Evolutionary conservation across 1,140 invertebrate genomes (phyloP), one percentile per base, ranked within the genome.

Genomic region (Heliconius himera): DNA sequence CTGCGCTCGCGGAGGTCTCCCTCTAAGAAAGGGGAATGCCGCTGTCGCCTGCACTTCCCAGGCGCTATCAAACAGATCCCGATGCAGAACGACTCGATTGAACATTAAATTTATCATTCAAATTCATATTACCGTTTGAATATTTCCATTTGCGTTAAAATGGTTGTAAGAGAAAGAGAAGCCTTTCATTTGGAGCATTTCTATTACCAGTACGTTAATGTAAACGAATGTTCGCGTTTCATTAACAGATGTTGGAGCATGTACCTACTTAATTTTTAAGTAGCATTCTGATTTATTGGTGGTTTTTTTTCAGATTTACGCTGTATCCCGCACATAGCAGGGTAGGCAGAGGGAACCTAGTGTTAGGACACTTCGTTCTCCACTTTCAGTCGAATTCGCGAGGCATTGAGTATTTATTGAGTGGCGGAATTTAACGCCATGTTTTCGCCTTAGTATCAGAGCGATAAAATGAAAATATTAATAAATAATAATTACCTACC

Each of bases 91-190:
- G n/a, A 26, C 11, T 66, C 60, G 60, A 66, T 66, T 66, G 22
- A 26, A 66, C 60, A 66, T 66, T 66, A 29, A 66, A 66, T 66
- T 66, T 66, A 66, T 66, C 60, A 66, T 66, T 66, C 26, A 66
- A 66, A 66, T 66, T 66, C 60, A 66, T 66, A 66, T 66, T 66
- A 66, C 22, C 60, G 22, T 66, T 66, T 66, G 22, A 66, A 29
- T 66, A 66, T 66, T 66, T 66, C 22, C 56, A 26, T 66, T 66
- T 22, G 11, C 56, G 54, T 18, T 26, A 13, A 66, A 66, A 66
- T n/a, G 56, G 22, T 29, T 22, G 22, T 26, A 26, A 66, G 56
- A 66, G 56, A 66, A 66, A 26, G 56, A 66, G 22, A 66, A 66
- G 56, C 54, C 54, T 60, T 26, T 60, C n/a, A 26, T 66, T 66